These are phyloP conservation scores for Latrodectus elegans DNA, from an alignment of 2,888 invertebrate species.

Conservation along the genomic window DNA sequence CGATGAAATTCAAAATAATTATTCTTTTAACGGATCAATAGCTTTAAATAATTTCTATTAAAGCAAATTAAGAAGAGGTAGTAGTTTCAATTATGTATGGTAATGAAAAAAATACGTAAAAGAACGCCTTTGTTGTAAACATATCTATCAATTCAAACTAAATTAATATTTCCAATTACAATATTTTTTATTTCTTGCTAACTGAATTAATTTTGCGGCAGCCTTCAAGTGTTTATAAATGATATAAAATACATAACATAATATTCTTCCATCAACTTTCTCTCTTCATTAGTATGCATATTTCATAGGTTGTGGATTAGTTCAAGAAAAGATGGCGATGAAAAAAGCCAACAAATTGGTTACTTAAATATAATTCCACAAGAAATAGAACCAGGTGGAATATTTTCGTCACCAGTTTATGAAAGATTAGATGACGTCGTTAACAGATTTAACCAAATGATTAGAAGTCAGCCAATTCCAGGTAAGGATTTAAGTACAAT, in stretches of 20 bases:
- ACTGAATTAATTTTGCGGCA: not conserved
- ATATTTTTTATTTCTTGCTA: not conserved
- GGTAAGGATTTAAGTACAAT: slow-evolving; percentile 23
- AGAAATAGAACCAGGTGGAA: slow-evolving; percentile 19
- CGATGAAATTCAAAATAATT: too few relatives aligned
- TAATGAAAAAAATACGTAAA: too few relatives aligned
- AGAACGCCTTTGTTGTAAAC: too few relatives aligned
- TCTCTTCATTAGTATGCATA: not conserved
- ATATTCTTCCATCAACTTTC: not conserved
- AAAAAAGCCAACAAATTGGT: slow-evolving; percentile 60
- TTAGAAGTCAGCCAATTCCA: slow-evolving; percentile 49
- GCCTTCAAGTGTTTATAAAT: too few relatives aligned
- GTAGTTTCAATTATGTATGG: too few relatives aligned
- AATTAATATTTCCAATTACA: not conserved
- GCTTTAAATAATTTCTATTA: too few relatives aligned
- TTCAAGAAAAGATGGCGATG: not conserved
- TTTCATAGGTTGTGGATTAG: slow-evolving; percentile 20
- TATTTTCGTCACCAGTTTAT: slow-evolving; percentile 46
- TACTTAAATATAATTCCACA: slow-evolving; percentile 67
- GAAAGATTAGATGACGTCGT: slow-evolving; percentile 58
- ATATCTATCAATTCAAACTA: too few relatives aligned
- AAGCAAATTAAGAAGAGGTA: too few relatives aligned
- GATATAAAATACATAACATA: not conserved
- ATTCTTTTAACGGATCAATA: too few relatives aligned
- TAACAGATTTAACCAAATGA: slow-evolving; percentile 35